Conservation (phyloP, 2,797 vertebrate species). For the Leucoraja ocellata region DNA sequence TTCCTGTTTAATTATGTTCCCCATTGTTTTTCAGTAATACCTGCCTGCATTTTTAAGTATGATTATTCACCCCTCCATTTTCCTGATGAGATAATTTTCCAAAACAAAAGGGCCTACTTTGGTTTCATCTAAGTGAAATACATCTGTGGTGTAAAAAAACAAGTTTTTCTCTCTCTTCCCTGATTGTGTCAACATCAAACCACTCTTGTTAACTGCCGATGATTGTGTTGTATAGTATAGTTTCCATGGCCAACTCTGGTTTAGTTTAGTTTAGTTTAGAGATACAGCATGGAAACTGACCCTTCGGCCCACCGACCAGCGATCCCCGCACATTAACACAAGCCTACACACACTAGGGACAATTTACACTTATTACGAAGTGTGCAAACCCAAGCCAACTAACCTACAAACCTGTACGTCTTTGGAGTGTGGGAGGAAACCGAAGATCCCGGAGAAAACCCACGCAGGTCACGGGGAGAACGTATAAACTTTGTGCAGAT, state of each 20-base stretch:
- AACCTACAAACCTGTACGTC: no score
- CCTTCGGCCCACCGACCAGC: no score
- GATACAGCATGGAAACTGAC: no score
- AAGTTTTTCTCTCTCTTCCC: neutral
- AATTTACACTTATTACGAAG: no score
- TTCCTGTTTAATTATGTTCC: conserved; percentile 22
- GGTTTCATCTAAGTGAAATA: neutral
- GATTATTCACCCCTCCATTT: neutral
- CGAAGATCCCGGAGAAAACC: no score
- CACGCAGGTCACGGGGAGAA: no score
- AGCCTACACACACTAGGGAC: no score
- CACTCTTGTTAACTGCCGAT: neutral
- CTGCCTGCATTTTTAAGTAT: neutral
- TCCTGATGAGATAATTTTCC: neutral
- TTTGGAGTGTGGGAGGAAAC: no score
- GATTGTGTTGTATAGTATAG: neutral
- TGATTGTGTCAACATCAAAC: neutral
- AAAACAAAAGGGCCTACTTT: neutral
- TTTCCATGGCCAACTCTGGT: neutral
- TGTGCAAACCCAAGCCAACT: no score
- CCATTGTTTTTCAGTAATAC: neutral
- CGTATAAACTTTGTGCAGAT: no score
- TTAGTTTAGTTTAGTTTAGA: neutral
- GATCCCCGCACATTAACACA: no score
- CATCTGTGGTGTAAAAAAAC: neutral